A percentile compares a stretch with the other conserved stretches of the same genome.
Conservation (phyloP, 2,797 vertebrate species). For the Falco rusticolus region DNA sequence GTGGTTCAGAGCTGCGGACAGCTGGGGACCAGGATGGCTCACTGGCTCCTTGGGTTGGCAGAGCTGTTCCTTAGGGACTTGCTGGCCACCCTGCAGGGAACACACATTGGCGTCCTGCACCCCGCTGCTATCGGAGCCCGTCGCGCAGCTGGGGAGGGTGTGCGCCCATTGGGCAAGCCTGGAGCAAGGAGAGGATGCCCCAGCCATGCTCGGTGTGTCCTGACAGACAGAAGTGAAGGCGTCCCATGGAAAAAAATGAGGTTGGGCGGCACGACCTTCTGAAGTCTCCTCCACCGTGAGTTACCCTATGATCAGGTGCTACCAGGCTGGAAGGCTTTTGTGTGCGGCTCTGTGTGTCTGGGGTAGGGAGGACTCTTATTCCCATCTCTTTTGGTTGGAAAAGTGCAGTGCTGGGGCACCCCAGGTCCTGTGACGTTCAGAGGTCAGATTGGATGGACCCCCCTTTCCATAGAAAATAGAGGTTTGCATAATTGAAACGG, state of each 20-base stretch:
- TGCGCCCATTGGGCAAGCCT: background rate
- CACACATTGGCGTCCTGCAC: background rate
- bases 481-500: background rate
- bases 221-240: background rate
- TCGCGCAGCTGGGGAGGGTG: rapidly evolving
- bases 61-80: background rate
- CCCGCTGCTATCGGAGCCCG: background rate
- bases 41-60: background rate
- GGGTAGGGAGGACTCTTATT: background rate
- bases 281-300: background rate
- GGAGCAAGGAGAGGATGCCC: background rate
- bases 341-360: rapidly evolving
- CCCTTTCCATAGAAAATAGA: background rate
- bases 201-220: rapidly evolving
- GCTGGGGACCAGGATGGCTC: rapidly evolving
- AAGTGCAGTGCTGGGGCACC: background rate
- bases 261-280: rapidly evolving
- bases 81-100: background rate
- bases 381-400: background rate
- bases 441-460: background rate
- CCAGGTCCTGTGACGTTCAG: background rate
- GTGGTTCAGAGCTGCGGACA: background rate
- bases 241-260: rapidly evolving
- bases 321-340: background rate
- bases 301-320: background rate